Evolutionary conservation across 2,888 invertebrate genomes (phyloP).

Genomic region (Lutraria lutraria): DNA sequence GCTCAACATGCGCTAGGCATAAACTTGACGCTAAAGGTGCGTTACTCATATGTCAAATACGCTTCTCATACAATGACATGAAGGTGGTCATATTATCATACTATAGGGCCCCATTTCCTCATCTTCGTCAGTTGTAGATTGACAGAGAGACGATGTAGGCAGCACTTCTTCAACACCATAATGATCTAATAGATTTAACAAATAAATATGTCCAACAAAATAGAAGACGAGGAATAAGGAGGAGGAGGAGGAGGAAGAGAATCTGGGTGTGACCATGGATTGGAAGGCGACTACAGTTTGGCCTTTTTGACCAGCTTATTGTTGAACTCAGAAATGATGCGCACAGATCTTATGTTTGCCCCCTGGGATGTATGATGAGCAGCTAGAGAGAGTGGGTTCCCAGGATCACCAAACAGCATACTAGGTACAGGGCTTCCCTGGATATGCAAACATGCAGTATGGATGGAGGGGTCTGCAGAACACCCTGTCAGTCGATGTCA

Average conservation of each 20-base stretch:
- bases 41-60: too few species aligned
- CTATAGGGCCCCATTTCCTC: too few species aligned
- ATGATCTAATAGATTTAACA: too few species aligned
- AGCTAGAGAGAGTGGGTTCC: slow-evolving; percentile 62
- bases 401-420: slow-evolving; percentile 56
- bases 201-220: too few species aligned
- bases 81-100: too few species aligned
- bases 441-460: slow-evolving; percentile 46
- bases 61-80: too few species aligned
- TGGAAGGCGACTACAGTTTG: slow-evolving; percentile 40
- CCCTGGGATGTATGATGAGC: slow-evolving; percentile 69
- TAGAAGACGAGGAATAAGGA: too few species aligned
- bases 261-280: slow-evolving; percentile 37
- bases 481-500: slow-evolving; percentile 63
- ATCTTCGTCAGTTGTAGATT: too few species aligned
- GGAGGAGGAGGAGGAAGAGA: slow-evolving; percentile 15
- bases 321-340: slow-evolving; percentile 70
- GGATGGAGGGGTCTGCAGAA: slow-evolving; percentile 66
- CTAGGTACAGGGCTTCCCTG: slow-evolving; percentile 45
- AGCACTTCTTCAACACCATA: too few species aligned
- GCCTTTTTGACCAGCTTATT: slow-evolving; percentile 64
- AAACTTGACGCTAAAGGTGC: too few species aligned
- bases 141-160: too few species aligned
- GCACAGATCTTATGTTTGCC: slow-evolving; percentile 68
- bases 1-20: too few species aligned